phyloP scores from a whole-genome alignment of 2,113 vertebrate genomes.

The Regulus satrapa region DNA sequence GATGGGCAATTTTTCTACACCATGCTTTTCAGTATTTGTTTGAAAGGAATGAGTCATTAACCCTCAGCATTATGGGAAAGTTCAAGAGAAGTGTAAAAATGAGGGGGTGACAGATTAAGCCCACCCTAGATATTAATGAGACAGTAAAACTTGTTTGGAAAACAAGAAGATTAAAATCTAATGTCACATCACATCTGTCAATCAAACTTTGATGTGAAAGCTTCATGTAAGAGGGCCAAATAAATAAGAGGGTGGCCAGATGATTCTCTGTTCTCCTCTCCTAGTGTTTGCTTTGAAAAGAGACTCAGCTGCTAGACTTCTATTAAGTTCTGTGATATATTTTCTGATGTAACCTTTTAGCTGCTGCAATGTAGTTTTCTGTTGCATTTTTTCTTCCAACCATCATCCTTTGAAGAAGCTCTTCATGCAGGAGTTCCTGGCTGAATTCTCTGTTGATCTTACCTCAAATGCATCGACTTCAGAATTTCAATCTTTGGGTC shows the following conservation, averaged over 20 bases:
- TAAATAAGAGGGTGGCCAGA: background rate
- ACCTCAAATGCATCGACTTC: background rate
- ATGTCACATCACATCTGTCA: background rate
- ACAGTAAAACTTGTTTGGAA: background rate
- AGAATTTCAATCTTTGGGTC: background rate
- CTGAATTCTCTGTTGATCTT: background rate
- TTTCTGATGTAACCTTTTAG: background rate
- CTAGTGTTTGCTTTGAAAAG: background rate
- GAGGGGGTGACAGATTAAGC: background rate
- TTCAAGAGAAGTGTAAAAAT: background rate
- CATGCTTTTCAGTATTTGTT: background rate
- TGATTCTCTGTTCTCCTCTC: background rate
- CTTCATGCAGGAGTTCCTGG: background rate
- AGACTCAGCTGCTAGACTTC: background rate
- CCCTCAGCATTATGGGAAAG: background rate
- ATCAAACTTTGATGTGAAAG: background rate
- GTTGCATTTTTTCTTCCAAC: background rate
- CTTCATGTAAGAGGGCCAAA: background rate
- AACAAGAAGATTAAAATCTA: background rate
- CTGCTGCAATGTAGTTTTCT: background rate
- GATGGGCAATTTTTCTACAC: background rate
- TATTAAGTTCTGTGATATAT: background rate
- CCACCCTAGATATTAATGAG: background rate
- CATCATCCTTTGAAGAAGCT: background rate
- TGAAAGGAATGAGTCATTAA: background rate